Conservation (phyloP, 1,140 invertebrate genomes). For the Cyclargus thomasi region DNA sequence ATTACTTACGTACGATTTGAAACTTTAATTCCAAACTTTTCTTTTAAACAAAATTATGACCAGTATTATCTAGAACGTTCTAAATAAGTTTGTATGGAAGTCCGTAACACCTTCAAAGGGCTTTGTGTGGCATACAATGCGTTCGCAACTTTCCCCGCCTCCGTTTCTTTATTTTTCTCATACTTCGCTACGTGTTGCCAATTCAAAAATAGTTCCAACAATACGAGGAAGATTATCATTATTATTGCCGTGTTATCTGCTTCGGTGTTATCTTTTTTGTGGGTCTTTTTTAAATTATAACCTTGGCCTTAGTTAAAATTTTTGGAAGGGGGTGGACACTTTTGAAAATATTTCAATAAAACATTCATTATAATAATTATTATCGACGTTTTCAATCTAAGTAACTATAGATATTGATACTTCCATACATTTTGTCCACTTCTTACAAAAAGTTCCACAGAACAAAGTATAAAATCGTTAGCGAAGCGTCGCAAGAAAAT, state of each 20-base stretch:
- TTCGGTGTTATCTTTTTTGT: background rate
- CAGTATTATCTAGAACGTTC: background rate
- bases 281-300: background rate
- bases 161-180: conserved; percentile 7
- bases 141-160: conserved; percentile 1
- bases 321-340: background rate
- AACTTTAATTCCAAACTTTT: too few relatives aligned
- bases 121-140: conserved; percentile 7
- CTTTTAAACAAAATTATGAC: too few relatives aligned
- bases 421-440: background rate
- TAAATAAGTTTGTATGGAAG: background rate
- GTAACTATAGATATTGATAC: background rate
- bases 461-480: conserved; percentile 22
- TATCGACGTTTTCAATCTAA: background rate
- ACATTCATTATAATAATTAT: too few relatives aligned
- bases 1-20: too few relatives aligned
- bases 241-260: background rate
- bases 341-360: background rate
- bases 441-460: background rate
- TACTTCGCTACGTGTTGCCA: conserved; percentile 8
- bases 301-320: too few relatives aligned
- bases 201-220: conserved; percentile 5
- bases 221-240: conserved; percentile 7
- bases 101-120: conserved; percentile 15
- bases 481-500: conserved; percentile 19